Conservation (phyloP, 2,797 vertebrate species). For the Pipistrellus kuhlii region DNA sequence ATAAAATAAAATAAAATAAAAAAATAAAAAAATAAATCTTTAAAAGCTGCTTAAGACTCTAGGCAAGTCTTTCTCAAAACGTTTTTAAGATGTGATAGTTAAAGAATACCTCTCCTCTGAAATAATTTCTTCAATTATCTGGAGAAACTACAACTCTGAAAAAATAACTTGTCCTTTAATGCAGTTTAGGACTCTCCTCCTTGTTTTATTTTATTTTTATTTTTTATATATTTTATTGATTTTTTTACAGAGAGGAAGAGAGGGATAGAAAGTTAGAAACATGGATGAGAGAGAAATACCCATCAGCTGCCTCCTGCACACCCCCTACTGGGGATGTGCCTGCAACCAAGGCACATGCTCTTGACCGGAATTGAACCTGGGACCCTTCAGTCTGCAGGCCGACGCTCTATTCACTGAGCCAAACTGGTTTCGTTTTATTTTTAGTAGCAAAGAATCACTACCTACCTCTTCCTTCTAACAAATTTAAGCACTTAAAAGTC, state of each 20-base stretch:
- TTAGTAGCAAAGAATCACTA: not conserved
- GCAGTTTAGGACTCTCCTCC: not conserved
- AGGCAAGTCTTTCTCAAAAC: not conserved
- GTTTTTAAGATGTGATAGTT: conserved; percentile 3
- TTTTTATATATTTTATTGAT: no score
- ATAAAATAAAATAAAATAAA: no score
- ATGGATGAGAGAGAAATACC: no score
- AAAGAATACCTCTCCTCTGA: not conserved
- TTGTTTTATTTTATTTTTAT: not conserved
- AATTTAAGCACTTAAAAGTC: not conserved
- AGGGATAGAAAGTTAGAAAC: no score
- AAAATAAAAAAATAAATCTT: conserved; percentile 17
- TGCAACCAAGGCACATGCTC: no score
- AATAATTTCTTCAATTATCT: conserved; percentile 9
- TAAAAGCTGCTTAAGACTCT: conserved; percentile 8
- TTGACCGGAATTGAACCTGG: no score
- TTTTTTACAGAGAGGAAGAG: no score
- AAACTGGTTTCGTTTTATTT: not conserved
- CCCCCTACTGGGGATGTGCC: no score
- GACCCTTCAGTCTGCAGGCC: no score
- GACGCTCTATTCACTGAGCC: no score
- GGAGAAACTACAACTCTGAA: not conserved
- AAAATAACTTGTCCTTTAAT: conserved; percentile 11
- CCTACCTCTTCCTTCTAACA: conserved; percentile 30
- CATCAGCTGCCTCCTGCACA: no score